Percentiles rank a stretch among this genome's conserved stretches.
Evolutionary conservation across 1,140 invertebrate species (phyloP).

Genomic region (Pissodes strobi): DNA sequence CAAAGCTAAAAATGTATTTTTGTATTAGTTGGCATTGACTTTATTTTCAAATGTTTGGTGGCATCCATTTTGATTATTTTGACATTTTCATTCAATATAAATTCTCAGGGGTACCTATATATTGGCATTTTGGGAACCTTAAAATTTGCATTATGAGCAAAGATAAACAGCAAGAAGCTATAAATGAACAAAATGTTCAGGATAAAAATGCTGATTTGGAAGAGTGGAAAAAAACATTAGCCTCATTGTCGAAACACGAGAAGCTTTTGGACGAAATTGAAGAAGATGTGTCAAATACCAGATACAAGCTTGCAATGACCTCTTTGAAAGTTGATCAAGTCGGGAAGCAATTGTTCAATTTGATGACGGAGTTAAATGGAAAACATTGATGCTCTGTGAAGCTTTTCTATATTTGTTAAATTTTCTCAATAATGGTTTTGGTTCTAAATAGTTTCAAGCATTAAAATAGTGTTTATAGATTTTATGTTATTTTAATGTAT

Average conservation of each 20-base stretch:
- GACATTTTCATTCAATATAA: too few relatives aligned
- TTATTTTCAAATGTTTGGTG: too few relatives aligned
- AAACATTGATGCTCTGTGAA: background rate
- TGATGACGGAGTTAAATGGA: background rate
- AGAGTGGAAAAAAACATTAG: background rate
- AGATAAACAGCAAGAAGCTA: background rate
- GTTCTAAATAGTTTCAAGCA: too few relatives aligned
- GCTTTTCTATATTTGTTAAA: too few relatives aligned
- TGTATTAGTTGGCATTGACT: too few relatives aligned
- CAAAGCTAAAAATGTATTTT: too few relatives aligned
- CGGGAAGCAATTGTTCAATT: background rate
- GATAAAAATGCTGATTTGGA: background rate
- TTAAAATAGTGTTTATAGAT: too few relatives aligned
- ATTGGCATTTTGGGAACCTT: too few relatives aligned
- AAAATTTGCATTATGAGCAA: background rate
- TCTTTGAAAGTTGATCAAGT: background rate
- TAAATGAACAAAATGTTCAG: background rate
- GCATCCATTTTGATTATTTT: too few relatives aligned
- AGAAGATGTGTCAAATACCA: background rate
- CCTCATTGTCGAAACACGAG: background rate
- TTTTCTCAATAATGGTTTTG: too few relatives aligned
- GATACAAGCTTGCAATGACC: background rate
- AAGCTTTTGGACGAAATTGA: background rate
- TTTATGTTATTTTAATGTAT: too few relatives aligned
- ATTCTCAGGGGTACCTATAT: too few relatives aligned